These are phyloP conservation scores for Thaleichthys pacificus DNA, from an alignment of 2,797 vertebrate genomes.

Conservation along the genomic window DNA sequence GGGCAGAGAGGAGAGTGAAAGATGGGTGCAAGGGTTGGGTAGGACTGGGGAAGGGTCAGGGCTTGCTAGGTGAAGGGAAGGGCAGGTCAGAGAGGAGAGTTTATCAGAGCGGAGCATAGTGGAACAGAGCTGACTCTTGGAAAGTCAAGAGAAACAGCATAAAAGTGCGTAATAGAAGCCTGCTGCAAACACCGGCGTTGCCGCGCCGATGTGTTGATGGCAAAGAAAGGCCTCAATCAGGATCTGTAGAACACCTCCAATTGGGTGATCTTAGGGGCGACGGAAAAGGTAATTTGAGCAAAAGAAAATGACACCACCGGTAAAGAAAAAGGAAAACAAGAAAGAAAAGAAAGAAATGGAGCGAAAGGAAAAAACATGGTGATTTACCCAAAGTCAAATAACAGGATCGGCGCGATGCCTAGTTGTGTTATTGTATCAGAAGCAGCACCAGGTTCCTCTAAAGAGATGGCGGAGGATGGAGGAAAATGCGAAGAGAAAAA, in stretches of 20 bases:
- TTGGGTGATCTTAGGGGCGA: slow-evolving; percentile 71
- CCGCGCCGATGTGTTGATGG: slow-evolving; percentile 57
- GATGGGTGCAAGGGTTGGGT: neutral
- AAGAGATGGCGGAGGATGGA: slow-evolving; percentile 52
- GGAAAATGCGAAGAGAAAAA: slow-evolving; percentile 69
- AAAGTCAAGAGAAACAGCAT: neutral
- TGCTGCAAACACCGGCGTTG: slow-evolving; percentile 62
- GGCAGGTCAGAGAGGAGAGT: neutral
- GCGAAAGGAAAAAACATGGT: slow-evolving; percentile 61
- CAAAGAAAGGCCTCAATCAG: slow-evolving; percentile 74
- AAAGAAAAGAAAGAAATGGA: slow-evolving; percentile 39
- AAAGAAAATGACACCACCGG: slow-evolving; percentile 75
- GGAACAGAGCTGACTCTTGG: too few species aligned
- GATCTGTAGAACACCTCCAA: slow-evolving; percentile 76
- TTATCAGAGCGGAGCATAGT: neutral
- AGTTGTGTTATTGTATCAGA: slow-evolving; percentile 82
- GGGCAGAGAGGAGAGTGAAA: neutral
- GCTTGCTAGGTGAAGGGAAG: neutral
- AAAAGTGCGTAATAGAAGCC: slow-evolving; percentile 67
- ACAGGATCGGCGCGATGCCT: slow-evolving; percentile 76
- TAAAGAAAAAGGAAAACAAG: slow-evolving; percentile 19
- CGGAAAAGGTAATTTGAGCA: slow-evolving; percentile 77
- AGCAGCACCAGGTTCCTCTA: slow-evolving; percentile 63
- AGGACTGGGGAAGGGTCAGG: neutral
- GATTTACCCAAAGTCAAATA: slow-evolving; percentile 82